These are phyloP conservation scores for Simalia tracyae DNA, from an alignment of 2,797 vertebrate genomes.

Conservation along the genomic window DNA sequence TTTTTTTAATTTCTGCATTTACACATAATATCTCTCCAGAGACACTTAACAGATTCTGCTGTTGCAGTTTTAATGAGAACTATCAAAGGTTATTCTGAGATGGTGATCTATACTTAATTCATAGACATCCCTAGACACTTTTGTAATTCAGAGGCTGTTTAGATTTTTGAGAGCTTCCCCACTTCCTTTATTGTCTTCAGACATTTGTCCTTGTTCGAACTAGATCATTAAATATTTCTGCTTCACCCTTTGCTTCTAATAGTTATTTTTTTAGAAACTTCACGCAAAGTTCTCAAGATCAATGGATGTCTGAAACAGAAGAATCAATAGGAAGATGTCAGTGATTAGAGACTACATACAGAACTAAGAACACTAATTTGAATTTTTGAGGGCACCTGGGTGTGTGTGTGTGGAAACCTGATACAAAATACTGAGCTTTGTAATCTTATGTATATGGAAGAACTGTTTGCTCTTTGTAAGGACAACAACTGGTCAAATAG, in stretches of 20 bases:
- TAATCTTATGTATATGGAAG: background rate
- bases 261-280: slow-evolving; percentile 51
- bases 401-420: background rate
- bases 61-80: slow-evolving; percentile 74
- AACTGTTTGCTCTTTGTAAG: background rate
- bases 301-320: background rate
- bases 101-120: slow-evolving; percentile 74
- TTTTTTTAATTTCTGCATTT: slow-evolving; percentile 77
- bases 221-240: slow-evolving; percentile 67
- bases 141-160: slow-evolving; percentile 59
- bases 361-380: background rate
- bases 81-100: slow-evolving; percentile 73
- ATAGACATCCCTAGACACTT: slow-evolving; percentile 68
- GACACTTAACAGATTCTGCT: slow-evolving; percentile 68
- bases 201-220: slow-evolving; percentile 60
- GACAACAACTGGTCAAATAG: background rate
- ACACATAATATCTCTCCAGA: slow-evolving; percentile 71
- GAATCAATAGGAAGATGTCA: background rate
- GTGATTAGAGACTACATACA: background rate
- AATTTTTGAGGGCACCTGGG: background rate
- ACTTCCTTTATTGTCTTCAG: slow-evolving; percentile 60
- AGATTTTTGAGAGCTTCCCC: slow-evolving; percentile 47
- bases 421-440: background rate
- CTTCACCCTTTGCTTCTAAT: slow-evolving; percentile 56
- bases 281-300: background rate